These are phyloP conservation scores for Lagopus muta DNA, from an alignment of 2,113 vertebrate species.

Conservation along the genomic window DNA sequence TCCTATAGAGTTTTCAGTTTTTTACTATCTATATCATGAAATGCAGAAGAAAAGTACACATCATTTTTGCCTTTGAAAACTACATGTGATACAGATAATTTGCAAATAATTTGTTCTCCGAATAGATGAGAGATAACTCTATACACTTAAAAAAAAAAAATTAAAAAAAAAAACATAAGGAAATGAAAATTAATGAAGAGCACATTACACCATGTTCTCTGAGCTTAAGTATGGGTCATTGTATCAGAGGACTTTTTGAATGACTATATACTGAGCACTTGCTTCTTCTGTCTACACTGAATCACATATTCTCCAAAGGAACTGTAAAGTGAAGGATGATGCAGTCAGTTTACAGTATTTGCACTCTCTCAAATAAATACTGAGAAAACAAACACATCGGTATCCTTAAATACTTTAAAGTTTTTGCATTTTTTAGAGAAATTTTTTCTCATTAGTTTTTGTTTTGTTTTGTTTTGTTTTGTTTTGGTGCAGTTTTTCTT, in stretches of 20 bases:
- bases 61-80: not conserved
- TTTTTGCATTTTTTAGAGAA: not conserved
- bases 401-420: not conserved
- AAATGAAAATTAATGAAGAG: not conserved
- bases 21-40: not conserved
- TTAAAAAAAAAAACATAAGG: not conserved
- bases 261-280: not conserved
- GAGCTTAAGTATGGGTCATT: not conserved
- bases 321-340: not conserved
- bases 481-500: not conserved
- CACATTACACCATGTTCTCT: not conserved
- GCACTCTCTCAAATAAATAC: not conserved
- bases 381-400: not conserved
- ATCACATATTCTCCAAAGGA: not conserved
- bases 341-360: not conserved
- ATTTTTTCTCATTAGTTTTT: too few relatives aligned
- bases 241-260: not conserved
- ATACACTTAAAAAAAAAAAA: not conserved
- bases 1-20: not conserved
- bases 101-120: not conserved
- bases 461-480: too few relatives aligned
- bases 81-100: not conserved
- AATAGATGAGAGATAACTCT: not conserved
- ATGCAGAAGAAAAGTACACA: not conserved
- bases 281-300: not conserved